A percentile compares a stretch with the other conserved stretches of the same genome.
Evolutionary conservation across 2,888 invertebrate species (phyloP).

Genomic region (Volucella inanis): DNA sequence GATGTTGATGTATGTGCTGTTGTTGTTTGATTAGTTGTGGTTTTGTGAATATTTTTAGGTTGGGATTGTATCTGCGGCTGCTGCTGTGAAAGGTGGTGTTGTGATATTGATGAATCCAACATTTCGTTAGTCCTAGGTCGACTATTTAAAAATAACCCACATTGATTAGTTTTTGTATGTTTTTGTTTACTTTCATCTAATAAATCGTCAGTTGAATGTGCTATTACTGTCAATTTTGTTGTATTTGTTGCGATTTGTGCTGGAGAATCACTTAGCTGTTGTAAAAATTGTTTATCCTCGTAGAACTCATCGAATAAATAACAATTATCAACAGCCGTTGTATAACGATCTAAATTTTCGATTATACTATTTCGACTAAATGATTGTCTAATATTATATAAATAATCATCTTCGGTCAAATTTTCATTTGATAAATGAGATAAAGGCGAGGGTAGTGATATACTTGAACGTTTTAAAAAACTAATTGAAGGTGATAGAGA

Average conservation of each 20-base stretch:
- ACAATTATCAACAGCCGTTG: constrained; percentile 56
- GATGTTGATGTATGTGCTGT: not conserved
- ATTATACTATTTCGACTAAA: constrained; percentile 15
- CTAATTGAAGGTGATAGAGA: not conserved
- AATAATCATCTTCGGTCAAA: constrained; percentile 31
- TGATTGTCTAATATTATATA: constrained; percentile 5
- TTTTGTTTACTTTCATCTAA: constrained; percentile 7
- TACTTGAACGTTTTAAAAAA: constrained; percentile 33
- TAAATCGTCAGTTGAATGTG: not conserved
- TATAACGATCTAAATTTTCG: constrained; percentile 50
- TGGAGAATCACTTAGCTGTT: constrained; percentile 18
- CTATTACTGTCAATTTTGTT: not conserved
- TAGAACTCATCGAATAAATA: constrained; percentile 26
- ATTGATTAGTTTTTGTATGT: constrained; percentile 53
- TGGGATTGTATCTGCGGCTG: constrained; percentile 27
- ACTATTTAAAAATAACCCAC: constrained; percentile 66
- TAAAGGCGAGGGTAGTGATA: constrained; percentile 36
- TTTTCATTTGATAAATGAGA: constrained; percentile 23
- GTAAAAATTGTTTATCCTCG: constrained; percentile 4
- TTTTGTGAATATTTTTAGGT: constrained; percentile 46
- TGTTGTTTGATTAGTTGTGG: constrained; percentile 33
- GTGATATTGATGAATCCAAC: constrained; percentile 56
- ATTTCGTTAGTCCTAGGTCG: constrained; percentile 63
- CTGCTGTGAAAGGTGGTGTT: constrained; percentile 63
- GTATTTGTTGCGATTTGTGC: not conserved